A percentile compares a stretch with the other conserved stretches of the same genome.
Evolutionary conservation across 2,797 vertebrate species (phyloP).

Genomic region (Poeciliopsis infans): DNA sequence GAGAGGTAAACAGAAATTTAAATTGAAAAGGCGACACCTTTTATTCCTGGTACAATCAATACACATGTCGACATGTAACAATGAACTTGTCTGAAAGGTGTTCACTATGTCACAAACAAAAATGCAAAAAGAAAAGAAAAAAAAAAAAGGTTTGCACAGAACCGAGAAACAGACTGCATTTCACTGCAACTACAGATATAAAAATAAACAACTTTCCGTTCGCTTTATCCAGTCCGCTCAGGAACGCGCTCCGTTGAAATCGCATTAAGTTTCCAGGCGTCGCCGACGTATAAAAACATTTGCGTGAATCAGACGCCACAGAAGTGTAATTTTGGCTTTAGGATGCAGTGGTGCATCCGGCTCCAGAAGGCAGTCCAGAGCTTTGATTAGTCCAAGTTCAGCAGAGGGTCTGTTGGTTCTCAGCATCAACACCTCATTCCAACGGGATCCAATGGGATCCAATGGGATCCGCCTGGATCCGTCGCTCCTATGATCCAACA

Average conservation of each 20-base stretch:
- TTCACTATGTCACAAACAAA: slow-evolving; percentile 37
- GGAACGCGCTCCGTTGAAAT: not conserved
- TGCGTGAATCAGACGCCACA: slow-evolving; percentile 1
- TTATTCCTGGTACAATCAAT: slow-evolving; percentile 68
- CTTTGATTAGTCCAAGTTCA: slow-evolving; percentile 28
- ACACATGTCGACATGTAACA: slow-evolving; percentile 71
- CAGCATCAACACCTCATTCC: not conserved
- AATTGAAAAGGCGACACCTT: slow-evolving; percentile 67
- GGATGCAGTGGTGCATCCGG: slow-evolving; percentile 30
- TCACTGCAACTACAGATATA: slow-evolving; percentile 17
- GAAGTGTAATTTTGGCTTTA: slow-evolving; percentile 12
- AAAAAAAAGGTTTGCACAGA: not conserved
- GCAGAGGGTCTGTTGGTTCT: slow-evolving; percentile 8
- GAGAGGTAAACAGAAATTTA: not conserved
- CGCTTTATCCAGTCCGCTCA: slow-evolving; percentile 3
- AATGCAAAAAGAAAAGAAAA: slow-evolving; percentile 19
- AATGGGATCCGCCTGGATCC: not conserved
- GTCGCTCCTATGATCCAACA: not conserved
- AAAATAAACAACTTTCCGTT: slow-evolving; percentile 35
- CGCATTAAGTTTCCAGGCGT: slow-evolving; percentile 15
- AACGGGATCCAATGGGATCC: too few species aligned
- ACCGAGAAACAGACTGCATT: slow-evolving; percentile 24
- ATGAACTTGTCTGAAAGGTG: slow-evolving; percentile 13
- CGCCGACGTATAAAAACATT: slow-evolving; percentile 20
- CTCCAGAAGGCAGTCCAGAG: slow-evolving; percentile 45